A percentile compares a stretch with the other conserved stretches of the same genome.
phyloP scores from a whole-genome alignment of 2,797 vertebrate genomes.

The Melanogrammus aeglefinus region DNA sequence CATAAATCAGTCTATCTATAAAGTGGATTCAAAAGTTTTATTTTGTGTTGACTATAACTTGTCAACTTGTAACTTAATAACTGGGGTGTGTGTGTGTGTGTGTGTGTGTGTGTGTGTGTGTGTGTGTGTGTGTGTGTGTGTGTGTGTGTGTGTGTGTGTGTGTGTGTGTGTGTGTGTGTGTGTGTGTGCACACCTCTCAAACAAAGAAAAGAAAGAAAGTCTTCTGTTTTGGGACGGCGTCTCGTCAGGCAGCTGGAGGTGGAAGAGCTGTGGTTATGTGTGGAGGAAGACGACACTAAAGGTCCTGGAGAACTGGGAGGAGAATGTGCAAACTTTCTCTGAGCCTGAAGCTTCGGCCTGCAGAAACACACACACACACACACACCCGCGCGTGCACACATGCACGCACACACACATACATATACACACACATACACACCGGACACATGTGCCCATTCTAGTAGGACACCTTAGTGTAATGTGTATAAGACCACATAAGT shows the following conservation, averaged over 20 bases:
- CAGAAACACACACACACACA: slow-evolving; percentile 29
- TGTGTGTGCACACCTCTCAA: slow-evolving; percentile 79
- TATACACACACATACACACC: neutral
- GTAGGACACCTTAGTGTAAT: slow-evolving; percentile 2
- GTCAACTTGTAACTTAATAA: neutral
- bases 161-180: neutral
- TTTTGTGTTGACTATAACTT: neutral
- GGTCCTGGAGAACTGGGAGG: slow-evolving; percentile 90
- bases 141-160: neutral
- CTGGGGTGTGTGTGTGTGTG: no score
- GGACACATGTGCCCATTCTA: neutral
- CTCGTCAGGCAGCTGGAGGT: slow-evolving; percentile 82
- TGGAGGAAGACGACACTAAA: slow-evolving; percentile 81
- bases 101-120: no score
- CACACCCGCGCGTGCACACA: neutral
- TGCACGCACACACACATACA: neutral
- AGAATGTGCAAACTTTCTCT: slow-evolving; percentile 98
- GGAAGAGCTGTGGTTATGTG: slow-evolving; percentile 79
- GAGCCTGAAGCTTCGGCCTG: slow-evolving; percentile 93
- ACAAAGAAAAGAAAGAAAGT: slow-evolving; percentile 96
- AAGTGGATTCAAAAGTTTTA: neutral
- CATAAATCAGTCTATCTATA: neutral
- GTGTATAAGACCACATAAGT: neutral
- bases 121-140: no score
- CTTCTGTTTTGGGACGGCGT: slow-evolving; percentile 94